Conservation (phyloP, 1,140 invertebrate species). For the Pristionchus pacificus region DNA sequence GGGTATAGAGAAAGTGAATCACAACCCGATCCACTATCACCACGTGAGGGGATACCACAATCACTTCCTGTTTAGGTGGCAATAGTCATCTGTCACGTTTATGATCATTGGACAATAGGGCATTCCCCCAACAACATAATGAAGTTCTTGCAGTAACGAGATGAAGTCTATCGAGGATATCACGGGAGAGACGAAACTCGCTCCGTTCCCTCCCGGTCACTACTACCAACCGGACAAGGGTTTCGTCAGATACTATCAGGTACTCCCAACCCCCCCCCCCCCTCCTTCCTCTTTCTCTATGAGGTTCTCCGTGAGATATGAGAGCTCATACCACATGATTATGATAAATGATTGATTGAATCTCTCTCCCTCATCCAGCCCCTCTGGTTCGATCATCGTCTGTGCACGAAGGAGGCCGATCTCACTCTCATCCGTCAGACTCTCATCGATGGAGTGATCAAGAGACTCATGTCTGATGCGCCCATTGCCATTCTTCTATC, state of each 20-base stretch:
- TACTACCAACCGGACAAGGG: conserved; percentile 47
- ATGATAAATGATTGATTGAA: not conserved
- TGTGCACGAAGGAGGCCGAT: conserved; percentile 30
- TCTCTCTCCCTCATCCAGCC: conserved; percentile 38
- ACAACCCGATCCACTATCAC: too few species aligned
- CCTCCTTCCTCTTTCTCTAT: not conserved
- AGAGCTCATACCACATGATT: not conserved
- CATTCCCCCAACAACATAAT: too few species aligned
- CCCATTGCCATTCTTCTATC: conserved; percentile 54
- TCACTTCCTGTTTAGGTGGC: too few species aligned
- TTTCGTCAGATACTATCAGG: conserved; percentile 45
- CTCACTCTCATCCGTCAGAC: conserved; percentile 37
- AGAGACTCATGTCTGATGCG: conserved; percentile 56
- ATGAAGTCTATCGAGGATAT: conserved; percentile 52
- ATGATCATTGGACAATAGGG: too few species aligned
- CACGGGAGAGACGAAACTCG: conserved; percentile 39
- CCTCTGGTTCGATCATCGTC: conserved; percentile 42
- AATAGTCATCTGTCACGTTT: too few species aligned
- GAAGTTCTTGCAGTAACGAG: conserved; percentile 49
- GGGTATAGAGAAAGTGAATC: too few species aligned
- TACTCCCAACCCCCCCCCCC: not conserved
- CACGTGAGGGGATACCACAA: too few species aligned
- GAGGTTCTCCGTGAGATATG: conserved; percentile 14
- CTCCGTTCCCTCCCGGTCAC: conserved; percentile 52
- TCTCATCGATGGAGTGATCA: conserved; percentile 47